Percentiles rank a stretch among this genome's conserved stretches.
These are phyloP conservation scores for Cydia amplana DNA, from an alignment of 1,140 invertebrate genomes.

Conservation along the genomic window DNA sequence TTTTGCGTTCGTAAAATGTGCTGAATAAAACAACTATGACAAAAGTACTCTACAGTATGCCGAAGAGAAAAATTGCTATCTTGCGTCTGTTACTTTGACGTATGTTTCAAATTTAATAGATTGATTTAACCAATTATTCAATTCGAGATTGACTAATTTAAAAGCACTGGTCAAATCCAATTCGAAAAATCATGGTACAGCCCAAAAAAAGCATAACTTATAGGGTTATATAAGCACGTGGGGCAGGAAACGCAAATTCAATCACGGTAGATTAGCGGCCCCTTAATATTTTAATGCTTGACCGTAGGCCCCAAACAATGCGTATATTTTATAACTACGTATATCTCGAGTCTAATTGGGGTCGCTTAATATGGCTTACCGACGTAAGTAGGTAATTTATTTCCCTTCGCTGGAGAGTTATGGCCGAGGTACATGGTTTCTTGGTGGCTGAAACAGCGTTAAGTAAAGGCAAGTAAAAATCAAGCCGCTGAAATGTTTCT, in stretches of 20 bases:
- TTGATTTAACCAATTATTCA: background rate
- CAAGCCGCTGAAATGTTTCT: conserved; percentile 13
- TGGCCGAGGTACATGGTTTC: conserved; percentile 33
- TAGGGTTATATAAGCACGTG: conserved; percentile 48
- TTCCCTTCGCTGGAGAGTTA: conserved; percentile 32
- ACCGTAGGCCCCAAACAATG: conserved; percentile 64
- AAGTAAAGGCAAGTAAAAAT: background rate
- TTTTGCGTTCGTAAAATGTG: too few relatives aligned
- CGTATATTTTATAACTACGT: conserved; percentile 71
- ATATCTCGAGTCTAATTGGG: conserved; percentile 75
- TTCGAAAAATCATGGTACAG: conserved; percentile 44
- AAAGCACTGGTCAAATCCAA: background rate
- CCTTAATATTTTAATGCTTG: conserved; percentile 78
- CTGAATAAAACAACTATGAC: too few relatives aligned
- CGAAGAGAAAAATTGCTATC: background rate
- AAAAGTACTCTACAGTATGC: background rate
- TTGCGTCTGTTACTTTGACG: background rate
- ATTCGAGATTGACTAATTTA: background rate
- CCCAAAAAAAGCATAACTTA: conserved; percentile 45
- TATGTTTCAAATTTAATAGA: background rate
- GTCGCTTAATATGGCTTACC: conserved; percentile 78
- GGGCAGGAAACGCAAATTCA: conserved; percentile 72
- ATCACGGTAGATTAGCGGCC: conserved; percentile 75
- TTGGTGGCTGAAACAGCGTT: background rate
- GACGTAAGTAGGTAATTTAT: conserved; percentile 78